Percentiles rank a stretch among this genome's conserved stretches.
These are phyloP conservation scores for Erpornis zantholeuca DNA, from an alignment of 2,113 vertebrate species.

Conservation along the genomic window DNA sequence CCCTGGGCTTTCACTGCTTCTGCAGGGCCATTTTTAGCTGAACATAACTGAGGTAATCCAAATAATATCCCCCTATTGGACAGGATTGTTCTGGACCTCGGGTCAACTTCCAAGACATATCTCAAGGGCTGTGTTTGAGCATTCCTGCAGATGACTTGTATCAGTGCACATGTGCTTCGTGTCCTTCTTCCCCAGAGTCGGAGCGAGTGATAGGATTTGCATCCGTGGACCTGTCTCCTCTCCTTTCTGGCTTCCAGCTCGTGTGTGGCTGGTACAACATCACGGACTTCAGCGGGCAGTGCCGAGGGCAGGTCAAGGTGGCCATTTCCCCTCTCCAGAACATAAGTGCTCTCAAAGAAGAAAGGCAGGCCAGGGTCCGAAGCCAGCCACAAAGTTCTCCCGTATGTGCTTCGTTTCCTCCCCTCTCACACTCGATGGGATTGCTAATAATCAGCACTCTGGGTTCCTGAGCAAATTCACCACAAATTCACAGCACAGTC, in stretches of 20 bases:
- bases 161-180: accelerated
- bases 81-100: background rate
- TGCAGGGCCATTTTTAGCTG: background rate
- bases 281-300: constrained; percentile 89
- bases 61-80: background rate
- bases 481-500: no score
- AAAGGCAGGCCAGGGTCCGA: constrained; percentile 71
- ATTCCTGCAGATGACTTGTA: accelerated
- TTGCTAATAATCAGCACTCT: background rate
- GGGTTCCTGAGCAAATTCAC: background rate
- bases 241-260: constrained; percentile 90
- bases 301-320: constrained; percentile 94
- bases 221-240: constrained; percentile 89
- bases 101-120: background rate
- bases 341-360: constrained; percentile 73
- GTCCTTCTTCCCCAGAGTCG: constrained; percentile 66
- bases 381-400: background rate
- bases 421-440: no score
- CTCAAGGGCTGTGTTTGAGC: background rate
- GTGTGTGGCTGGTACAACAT: constrained; percentile 98
- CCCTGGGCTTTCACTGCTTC: background rate
- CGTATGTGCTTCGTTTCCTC: background rate
- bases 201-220: constrained; percentile 93
- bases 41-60: background rate
- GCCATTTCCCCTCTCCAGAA: constrained; percentile 84